Evolutionary conservation across 2,113 vertebrate species (phyloP).

Genomic region (Sinosuthora webbiana): DNA sequence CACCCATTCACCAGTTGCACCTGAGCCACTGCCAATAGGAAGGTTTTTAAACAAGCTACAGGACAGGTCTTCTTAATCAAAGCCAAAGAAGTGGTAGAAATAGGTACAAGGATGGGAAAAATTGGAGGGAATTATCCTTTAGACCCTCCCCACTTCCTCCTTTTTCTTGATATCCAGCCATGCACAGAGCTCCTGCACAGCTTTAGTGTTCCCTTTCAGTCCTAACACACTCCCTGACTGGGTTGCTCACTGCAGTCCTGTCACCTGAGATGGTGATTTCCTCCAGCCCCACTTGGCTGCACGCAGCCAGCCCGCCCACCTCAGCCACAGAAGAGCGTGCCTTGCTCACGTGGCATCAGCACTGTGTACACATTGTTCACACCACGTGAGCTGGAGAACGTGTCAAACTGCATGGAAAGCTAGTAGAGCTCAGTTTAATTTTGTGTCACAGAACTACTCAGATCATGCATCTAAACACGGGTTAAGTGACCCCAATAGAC

Average conservation of each 20-base stretch:
- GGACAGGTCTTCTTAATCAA: neutral
- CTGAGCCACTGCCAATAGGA: neutral
- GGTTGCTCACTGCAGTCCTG: neutral
- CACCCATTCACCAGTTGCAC: too few species aligned
- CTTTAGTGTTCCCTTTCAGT: neutral
- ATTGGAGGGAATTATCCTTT: neutral
- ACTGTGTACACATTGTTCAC: neutral
- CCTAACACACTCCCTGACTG: neutral
- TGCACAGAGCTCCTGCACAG: neutral
- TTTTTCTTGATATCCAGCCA: neutral
- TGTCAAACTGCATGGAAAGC: neutral
- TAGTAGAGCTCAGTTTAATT: neutral
- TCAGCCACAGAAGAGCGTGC: accelerated
- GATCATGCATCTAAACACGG: neutral
- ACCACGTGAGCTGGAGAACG: neutral
- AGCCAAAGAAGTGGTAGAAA: neutral
- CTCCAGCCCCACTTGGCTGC: too few species aligned
- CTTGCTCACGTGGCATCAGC: neutral
- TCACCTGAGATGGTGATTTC: neutral
- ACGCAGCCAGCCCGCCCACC: neutral
- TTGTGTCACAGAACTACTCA: neutral
- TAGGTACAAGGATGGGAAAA: neutral
- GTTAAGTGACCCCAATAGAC: neutral
- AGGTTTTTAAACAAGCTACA: neutral
- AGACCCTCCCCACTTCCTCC: neutral